Conservation (phyloP, 2,797 vertebrate genomes). For the Nannoperca australis region DNA sequence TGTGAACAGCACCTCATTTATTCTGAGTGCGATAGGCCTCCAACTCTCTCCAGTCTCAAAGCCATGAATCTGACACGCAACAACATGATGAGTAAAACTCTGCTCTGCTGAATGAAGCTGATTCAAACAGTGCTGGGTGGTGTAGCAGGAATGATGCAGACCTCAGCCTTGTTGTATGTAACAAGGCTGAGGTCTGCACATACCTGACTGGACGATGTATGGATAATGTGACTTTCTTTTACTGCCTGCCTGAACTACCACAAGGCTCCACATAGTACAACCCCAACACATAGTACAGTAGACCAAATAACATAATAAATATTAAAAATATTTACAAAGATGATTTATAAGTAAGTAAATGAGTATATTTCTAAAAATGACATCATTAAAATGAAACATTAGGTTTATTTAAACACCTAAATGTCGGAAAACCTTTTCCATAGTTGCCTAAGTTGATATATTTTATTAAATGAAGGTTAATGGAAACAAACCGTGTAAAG, state of each 20-base stretch:
- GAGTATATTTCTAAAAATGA: background rate
- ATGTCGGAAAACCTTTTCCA: background rate
- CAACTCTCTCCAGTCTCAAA: background rate
- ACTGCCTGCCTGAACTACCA: background rate
- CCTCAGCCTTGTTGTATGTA: background rate
- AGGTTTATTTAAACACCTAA: too few species aligned
- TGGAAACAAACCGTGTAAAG: background rate
- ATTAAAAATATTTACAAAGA: too few species aligned
- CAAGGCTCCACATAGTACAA: background rate
- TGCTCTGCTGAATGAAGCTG: background rate
- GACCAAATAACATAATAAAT: too few species aligned
- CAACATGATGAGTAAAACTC: background rate
- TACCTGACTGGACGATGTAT: background rate
- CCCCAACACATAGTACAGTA: background rate
- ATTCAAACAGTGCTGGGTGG: background rate
- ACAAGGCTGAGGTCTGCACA: too few species aligned
- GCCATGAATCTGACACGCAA: background rate
- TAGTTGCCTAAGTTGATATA: background rate
- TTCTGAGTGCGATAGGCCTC: background rate
- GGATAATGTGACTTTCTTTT: background rate
- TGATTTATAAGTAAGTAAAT: background rate
- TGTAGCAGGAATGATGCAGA: background rate
- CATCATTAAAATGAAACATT: too few species aligned
- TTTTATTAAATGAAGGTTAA: constrained; percentile 1
- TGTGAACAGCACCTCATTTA: background rate